Evolutionary conservation across 2,888 invertebrate genomes (phyloP).

Genomic region (Andrena minutula): DNA sequence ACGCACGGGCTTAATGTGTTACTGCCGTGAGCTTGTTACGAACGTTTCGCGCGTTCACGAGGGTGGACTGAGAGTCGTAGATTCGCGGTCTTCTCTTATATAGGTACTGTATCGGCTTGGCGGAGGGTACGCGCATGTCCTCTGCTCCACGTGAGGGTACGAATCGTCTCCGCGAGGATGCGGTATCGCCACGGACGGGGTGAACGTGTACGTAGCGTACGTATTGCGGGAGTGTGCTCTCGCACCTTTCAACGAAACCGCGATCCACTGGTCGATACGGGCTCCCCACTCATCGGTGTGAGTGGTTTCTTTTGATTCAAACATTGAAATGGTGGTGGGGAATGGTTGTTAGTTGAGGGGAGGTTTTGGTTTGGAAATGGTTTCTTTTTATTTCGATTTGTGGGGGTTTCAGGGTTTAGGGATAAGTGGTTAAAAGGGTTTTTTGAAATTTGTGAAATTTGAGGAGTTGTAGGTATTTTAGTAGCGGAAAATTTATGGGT

Average conservation of each 20-base stretch:
- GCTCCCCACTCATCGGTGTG: background rate
- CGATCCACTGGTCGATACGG: slow-evolving; percentile 1
- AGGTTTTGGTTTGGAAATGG: no score
- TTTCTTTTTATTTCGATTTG: no score
- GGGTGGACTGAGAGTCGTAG: slow-evolving; percentile 74
- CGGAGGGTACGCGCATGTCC: slow-evolving; percentile 73
- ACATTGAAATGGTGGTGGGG: background rate
- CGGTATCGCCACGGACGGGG: slow-evolving; percentile 16
- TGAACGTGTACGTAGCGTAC: no score
- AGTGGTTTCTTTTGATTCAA: background rate
- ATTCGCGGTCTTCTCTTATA: slow-evolving; percentile 75
- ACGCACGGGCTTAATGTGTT: background rate
- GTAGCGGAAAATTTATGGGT: no score
- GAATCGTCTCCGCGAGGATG: slow-evolving; percentile 30
- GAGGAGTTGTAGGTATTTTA: no score
- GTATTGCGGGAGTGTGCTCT: background rate
- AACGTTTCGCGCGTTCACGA: slow-evolving; percentile 57
- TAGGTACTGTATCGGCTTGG: slow-evolving; percentile 65
- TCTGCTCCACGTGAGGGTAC: slow-evolving; percentile 67
- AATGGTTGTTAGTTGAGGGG: no score
- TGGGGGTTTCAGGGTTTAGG: no score
- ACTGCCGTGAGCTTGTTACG: background rate
- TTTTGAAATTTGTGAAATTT: no score
- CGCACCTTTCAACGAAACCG: background rate
- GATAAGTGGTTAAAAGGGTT: no score